Evolutionary conservation across 2,113 vertebrate species (phyloP).

Genomic region (Osmerus mordax): DNA sequence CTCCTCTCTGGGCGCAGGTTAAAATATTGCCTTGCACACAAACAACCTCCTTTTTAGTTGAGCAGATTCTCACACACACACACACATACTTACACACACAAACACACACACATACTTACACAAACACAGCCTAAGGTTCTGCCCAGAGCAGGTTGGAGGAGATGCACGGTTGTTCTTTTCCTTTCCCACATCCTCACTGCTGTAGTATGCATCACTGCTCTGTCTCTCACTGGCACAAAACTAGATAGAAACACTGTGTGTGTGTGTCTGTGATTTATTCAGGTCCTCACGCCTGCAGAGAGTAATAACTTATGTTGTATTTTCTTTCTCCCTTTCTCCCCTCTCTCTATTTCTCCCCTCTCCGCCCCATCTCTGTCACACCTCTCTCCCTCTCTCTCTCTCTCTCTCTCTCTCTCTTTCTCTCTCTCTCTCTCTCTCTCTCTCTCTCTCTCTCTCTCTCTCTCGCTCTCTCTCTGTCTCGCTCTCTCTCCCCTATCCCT

Average conservation of each 20-base stretch:
- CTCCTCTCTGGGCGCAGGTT: no score
- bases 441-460: background rate
- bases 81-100: background rate
- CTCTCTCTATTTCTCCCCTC: background rate
- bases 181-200: no score
- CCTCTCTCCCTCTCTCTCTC: background rate
- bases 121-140: background rate
- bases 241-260: no score
- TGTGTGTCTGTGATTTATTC: slow-evolving; percentile 8
- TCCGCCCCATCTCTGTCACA: background rate
- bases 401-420: background rate
- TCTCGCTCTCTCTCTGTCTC: background rate
- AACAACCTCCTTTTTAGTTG: no score
- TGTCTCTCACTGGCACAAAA: no score
- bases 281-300: no score
- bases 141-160: background rate
- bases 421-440: background rate
- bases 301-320: no score
- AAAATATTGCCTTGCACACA: no score
- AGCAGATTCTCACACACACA: no score
- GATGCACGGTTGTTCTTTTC: background rate
- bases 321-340: background rate
- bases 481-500: background rate
- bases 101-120: background rate
- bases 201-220: no score